These are phyloP conservation scores for Opisthograptis luteolata DNA, from an alignment of 2,888 invertebrate species.

Conservation along the genomic window DNA sequence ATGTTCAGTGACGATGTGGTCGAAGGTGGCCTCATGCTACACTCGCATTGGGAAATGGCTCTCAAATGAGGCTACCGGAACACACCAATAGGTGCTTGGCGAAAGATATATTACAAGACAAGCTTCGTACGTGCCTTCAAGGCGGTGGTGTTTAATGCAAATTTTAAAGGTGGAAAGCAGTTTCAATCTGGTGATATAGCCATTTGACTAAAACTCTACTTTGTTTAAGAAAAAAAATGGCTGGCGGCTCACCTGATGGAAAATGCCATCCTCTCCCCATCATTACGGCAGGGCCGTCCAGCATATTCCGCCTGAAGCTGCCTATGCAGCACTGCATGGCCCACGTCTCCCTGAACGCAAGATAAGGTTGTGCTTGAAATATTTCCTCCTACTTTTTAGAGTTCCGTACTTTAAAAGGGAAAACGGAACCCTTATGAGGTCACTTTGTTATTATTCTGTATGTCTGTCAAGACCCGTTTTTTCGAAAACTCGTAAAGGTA, in stretches of 20 bases:
- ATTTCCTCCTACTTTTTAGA: too few species aligned
- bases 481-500: too few species aligned
- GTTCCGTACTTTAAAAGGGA: too few species aligned
- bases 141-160: neutral
- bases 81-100: neutral
- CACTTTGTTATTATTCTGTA: too few species aligned
- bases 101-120: too few species aligned
- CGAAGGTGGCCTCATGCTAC: too few species aligned
- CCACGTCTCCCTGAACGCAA: constrained; percentile 17
- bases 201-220: neutral
- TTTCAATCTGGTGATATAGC: neutral
- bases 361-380: constrained; percentile 17
- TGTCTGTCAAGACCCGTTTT: too few species aligned
- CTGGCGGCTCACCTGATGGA: constrained; percentile 22
- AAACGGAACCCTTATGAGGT: too few species aligned
- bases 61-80: neutral
- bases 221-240: constrained; percentile 1
- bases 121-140: too few species aligned
- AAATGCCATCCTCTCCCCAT: constrained; percentile 29
- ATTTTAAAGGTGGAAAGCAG: neutral
- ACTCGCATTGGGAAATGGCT: too few species aligned
- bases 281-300: constrained; percentile 19
- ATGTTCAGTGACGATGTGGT: too few species aligned
- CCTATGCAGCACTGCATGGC: constrained; percentile 27
- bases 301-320: constrained; percentile 21